Base-by-base conservation (phyloP, 2,888 invertebrate genomes). In the Mechanitis mazaeus region DNA sequence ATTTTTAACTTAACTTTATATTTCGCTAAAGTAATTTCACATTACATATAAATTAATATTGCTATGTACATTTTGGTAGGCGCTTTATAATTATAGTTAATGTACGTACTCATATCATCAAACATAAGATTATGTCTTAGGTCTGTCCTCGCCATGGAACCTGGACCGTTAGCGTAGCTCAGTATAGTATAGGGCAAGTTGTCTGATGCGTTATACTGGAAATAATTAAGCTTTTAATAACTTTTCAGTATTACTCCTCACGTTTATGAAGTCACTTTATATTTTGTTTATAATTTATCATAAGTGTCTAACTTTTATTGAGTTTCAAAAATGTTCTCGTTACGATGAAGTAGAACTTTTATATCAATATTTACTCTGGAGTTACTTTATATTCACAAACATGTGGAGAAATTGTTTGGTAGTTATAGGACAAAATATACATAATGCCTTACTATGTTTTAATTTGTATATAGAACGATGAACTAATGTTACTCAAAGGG, bases 121-220 rank as follows among this genome's bases (percentile, higher is more conserved):
- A 73, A 45, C 54, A 74, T 65, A 0, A 83, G 68, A 42, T 86
- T 80, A 53, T 83, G 77, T 61, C 88, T 68, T 45, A 70, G 71
- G 1, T 76, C 66, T 0, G 66, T 63, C 3, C 72, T 68, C 0
- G 75, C 72, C 55, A 76, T 83, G 72, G 91, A 93, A 0, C 94
- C 94, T 0, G 94, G 94, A 0, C 95, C 95, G 69, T 94, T 95
- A 0, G 95, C 94, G 77, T 95, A 96, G 71, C 92, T 93, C 54
- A 96, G 79, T 0, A 93, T 94, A 4, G 94, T 91, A 74, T 93
- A 94, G 0, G 94, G 93, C 11, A 93, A 73, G 9, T 84, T 78
- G 65, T 92, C 92, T 20, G 92, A 89, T 0, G 83, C 89, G 2
- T 89, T 91, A 1, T 75, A 65, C 88, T 88, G 73, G 2, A 74